Base-by-base conservation (phyloP, 2,888 invertebrate genomes). In the Drosophila anomalata region DNA sequence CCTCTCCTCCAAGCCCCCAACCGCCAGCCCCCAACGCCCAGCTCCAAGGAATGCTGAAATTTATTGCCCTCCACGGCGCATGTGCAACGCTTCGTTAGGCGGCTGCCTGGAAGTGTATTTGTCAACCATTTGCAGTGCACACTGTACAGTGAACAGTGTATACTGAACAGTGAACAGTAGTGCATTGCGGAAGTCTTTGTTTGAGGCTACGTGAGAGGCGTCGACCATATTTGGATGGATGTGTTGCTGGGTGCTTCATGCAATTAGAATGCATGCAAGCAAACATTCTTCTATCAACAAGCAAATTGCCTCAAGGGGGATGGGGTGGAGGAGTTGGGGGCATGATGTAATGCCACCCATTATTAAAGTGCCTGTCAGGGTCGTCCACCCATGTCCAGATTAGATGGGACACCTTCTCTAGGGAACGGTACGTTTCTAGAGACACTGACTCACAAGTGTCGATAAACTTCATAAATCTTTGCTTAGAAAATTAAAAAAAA, bases 251-350 rank as follows among this genome's bases (percentile, higher is more conserved):
- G 41, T 56, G 42, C 77, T 42, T 53, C 77, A 67, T 82, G 88
- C 82, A 79, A 86, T 83, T 83, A 87, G 83, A 83, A 83, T 87
- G 86, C 86, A 83, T 70, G 73, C 76, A 67, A 53, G 78, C 78
- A 60, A 75, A 73, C 66, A 82, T 82, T 79, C 79, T 69, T 83
- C 59, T 62, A 62, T 51, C 62, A 60, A 50, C 55, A 48, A 52
- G 62, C 67, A 71, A 84, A 81, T 66, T 79, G 73, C 77, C 84
- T 46, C 63, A 61, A 59, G 82, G 63, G 57, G 82, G 73, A 44
- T 55, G 55, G 47, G 36, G 14, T 55, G 42, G 53, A 3, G 55
- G 14, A 39, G 52, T 66, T 39, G 26, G 17, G 17, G 17, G 39
- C 20, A 47, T 65, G 63, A 65, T 65, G 63, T 54, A 67, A 65